These are phyloP conservation scores for Chionoecetes opilio DNA, from an alignment of 1,140 invertebrate genomes.

Conservation along the genomic window DNA sequence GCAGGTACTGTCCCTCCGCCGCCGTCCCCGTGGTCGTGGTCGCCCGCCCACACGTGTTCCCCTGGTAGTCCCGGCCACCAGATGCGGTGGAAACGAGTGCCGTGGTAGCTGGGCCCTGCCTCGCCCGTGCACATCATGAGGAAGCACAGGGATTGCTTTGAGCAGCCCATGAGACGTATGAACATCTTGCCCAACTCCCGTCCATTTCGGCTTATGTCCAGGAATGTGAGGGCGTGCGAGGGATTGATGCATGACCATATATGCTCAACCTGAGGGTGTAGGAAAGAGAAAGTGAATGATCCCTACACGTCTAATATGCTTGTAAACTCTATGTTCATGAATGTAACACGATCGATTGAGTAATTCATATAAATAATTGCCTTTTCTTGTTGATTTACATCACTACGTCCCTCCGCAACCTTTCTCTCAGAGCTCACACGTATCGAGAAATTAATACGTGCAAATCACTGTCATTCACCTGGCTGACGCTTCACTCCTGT, in stretches of 20 bases:
- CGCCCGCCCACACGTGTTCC: slow-evolving; percentile 24
- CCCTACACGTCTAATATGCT: no score
- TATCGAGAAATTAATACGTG: no score
- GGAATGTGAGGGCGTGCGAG: not conserved
- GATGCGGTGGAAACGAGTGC: slow-evolving; percentile 30
- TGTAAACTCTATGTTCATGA: no score
- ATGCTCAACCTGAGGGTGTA: not conserved
- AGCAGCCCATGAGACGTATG: not conserved
- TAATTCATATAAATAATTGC: no score
- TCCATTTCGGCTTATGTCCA: not conserved
- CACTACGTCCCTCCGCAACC: no score
- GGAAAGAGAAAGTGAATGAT: not conserved
- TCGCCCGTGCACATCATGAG: slow-evolving; percentile 29
- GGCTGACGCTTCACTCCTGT: no score
- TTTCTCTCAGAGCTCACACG: no score
- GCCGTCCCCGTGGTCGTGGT: slow-evolving; percentile 31
- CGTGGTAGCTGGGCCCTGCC: not conserved
- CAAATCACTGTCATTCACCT: no score
- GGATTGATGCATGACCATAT: not conserved
- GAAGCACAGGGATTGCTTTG: not conserved
- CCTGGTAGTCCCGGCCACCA: slow-evolving; percentile 12
- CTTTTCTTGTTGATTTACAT: no score
- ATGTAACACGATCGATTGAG: no score
- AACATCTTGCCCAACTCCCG: not conserved
- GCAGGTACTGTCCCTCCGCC: not conserved